Base-by-base conservation (phyloP, 1,140 invertebrate genomes). In the Microplitis demolitor region DNA sequence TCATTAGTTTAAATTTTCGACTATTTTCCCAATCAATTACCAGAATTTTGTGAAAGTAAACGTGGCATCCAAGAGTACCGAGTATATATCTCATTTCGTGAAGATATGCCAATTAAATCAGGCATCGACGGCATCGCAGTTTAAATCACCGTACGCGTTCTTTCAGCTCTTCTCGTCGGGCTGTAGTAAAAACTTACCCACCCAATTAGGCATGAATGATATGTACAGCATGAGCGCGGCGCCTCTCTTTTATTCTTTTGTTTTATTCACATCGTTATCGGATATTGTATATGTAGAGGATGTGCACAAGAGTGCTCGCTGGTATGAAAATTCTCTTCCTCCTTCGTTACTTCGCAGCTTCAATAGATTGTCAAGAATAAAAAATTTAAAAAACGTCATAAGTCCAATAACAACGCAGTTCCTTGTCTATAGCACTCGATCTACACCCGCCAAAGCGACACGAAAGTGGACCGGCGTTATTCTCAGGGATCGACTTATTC, bases 41-140 rank as follows among this genome's bases (percentile, higher is more conserved):
- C 39, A 9, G 4, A 45, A 45, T 9, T 45, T 45, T 45, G 39
- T 45, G 39, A 45, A 45, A 4, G 39, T 45, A 11, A 45, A 45
- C 39, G 39, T 45, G 39, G 6, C 6, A 45, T 6, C 39, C 39
- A 9, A 6, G 39, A 45, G 8, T 6, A 45, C 5, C 39, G 39
- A 45, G 39, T 9, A 11, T 45, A 45, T 45, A 45, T 45, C 39
- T 66, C 39, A 11, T 66, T 66, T 66, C 62, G 34, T 64, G n/a
- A 68, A 37, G n/a, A 72, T 72, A 63, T 64, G 64, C 71, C 71
- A 72, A 72, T 72, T 72, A 72, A 72, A 72, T 72, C 54, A 67
- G 56, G 71, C 71, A 66, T 72, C 71, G 67, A 66, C 53, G 63
- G 70, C 54, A 66, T 31, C 39, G 31, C 64, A 66, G 58, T 45